Evolutionary conservation across 1,140 invertebrate genomes (phyloP).

Genomic region (Lucilia cuprina): DNA sequence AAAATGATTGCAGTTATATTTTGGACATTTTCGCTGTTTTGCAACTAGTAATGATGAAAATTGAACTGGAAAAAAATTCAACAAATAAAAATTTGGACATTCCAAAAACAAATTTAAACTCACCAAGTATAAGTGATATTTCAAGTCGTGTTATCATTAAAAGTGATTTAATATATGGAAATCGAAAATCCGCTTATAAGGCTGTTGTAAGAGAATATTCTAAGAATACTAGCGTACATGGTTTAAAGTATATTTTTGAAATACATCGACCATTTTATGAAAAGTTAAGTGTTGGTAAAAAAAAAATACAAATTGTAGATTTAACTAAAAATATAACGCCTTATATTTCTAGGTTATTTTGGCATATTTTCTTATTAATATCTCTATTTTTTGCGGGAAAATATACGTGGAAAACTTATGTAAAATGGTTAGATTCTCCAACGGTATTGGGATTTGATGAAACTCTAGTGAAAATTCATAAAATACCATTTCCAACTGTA

Average conservation of each 20-base stretch:
- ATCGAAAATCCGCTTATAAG: slow-evolving; percentile 51
- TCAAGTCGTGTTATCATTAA: slow-evolving; percentile 50
- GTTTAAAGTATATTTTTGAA: slow-evolving; percentile 61
- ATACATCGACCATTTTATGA: slow-evolving; percentile 58
- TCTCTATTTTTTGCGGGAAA: slow-evolving; percentile 57
- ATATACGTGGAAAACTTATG: slow-evolving; percentile 67
- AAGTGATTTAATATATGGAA: slow-evolving; percentile 55
- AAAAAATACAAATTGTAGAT: not conserved
- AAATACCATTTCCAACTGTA: slow-evolving; percentile 70
- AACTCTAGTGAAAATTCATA: slow-evolving; percentile 67
- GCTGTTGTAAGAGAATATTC: slow-evolving; percentile 60
- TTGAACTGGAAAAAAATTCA: no score
- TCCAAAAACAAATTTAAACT: not conserved
- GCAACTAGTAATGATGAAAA: no score
- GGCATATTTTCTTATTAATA: slow-evolving; percentile 52
- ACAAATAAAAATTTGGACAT: no score
- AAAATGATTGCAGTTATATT: no score
- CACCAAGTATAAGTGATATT: slow-evolving; percentile 50
- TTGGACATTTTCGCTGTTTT: no score
- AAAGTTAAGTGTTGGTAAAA: slow-evolving; percentile 45
- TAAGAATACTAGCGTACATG: slow-evolving; percentile 60
- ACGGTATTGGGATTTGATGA: slow-evolving; percentile 72
- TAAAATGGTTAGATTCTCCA: slow-evolving; percentile 69
- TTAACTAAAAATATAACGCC: no score
- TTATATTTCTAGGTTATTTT: slow-evolving; percentile 48